Evolutionary conservation across 2,888 invertebrate genomes (phyloP).

Genomic region (Plagodis dolabraria): DNA sequence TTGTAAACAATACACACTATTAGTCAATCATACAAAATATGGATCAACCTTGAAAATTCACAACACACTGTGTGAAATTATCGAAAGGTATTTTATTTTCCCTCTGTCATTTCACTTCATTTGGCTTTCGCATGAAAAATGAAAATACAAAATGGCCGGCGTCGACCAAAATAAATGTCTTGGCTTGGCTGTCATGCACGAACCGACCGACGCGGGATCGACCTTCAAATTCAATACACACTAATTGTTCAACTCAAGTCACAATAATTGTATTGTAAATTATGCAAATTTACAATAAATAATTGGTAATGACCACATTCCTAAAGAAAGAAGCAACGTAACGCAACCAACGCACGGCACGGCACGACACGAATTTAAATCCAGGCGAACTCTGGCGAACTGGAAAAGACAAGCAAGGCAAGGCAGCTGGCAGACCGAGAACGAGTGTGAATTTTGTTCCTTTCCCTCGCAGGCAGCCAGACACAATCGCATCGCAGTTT

Average conservation of each 20-base stretch:
- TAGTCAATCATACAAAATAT: conserved; percentile 2
- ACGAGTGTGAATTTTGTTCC: conserved; percentile 54
- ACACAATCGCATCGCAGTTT: conserved; percentile 35
- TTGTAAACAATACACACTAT: conserved; percentile 13
- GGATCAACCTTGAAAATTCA: conserved; percentile 11
- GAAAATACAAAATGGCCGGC: conserved; percentile 80
- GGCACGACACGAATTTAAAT: conserved; percentile 31
- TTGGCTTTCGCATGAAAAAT: conserved; percentile 41
- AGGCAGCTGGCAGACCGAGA: conserved; percentile 41
- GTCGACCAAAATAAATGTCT: conserved; percentile 53
- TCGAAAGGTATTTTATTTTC: conserved; percentile 50
- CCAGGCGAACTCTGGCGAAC: conserved; percentile 25
- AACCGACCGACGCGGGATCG: conserved; percentile 22
- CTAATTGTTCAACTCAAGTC: conserved; percentile 14
- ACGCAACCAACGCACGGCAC: conserved; percentile 17
- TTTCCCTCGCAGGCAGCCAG: conserved; percentile 60
- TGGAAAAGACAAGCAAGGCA: conserved; percentile 24
- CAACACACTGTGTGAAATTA: conserved; percentile 26
- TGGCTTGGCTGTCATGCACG: conserved; percentile 39
- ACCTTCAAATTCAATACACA: conserved; percentile 20
- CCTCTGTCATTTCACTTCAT: conserved; percentile 52
- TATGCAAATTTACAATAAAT: conserved; percentile 19
- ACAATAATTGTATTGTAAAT: conserved; percentile 17
- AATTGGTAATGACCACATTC: conserved; percentile 11
- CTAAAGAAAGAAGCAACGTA: conserved; percentile 8